A percentile compares a stretch with the other conserved stretches of the same genome.
These are phyloP conservation scores for Corella eumyota DNA, from an alignment of 23 tunicate species.

Conservation along the genomic window DNA sequence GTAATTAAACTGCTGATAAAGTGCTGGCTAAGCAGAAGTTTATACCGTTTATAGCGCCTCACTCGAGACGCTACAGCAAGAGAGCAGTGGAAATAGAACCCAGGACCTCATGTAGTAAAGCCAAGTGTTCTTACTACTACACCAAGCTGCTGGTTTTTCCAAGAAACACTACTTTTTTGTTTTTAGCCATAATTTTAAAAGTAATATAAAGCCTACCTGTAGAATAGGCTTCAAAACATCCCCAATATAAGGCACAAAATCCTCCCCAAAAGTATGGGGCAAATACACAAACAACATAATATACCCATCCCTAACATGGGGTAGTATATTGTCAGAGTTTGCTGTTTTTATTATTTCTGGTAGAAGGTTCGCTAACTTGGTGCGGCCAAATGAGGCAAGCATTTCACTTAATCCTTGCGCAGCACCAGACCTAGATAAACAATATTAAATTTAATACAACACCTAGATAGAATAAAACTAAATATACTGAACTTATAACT, in stretches of 20 bases:
- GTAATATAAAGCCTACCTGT: slow-evolving; percentile 37
- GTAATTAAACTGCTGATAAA: too few species aligned
- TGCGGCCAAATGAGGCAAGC: slow-evolving; percentile 53
- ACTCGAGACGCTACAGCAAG: too few species aligned
- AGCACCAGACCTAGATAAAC: slow-evolving; percentile 73
- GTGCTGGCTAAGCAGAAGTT: too few species aligned
- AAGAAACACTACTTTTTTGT: too few species aligned
- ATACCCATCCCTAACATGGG: slow-evolving; percentile 97
- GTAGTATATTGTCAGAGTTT: slow-evolving; percentile 30
- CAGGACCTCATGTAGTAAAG: too few species aligned
- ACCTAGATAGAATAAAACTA: background rate
- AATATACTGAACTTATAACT: too few species aligned
- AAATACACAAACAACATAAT: slow-evolving; percentile 89
- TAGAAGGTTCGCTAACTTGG: slow-evolving; percentile 50
- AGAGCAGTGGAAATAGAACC: too few species aligned
- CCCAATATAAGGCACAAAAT: slow-evolving; percentile 59
- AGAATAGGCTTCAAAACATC: slow-evolving; percentile 68
- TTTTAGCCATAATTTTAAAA: too few species aligned
- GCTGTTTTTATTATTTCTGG: slow-evolving; percentile 71
- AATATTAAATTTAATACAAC: background rate
- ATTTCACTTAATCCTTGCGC: slow-evolving; percentile 95
- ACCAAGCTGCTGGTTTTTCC: too few species aligned
- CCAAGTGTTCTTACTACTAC: too few species aligned
- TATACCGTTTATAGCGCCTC: too few species aligned
- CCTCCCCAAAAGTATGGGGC: slow-evolving; percentile 66